Evolutionary conservation across 2,113 vertebrate genomes (phyloP), one percentile per base, ranked within the genome.

Genomic region (Malurus alboscapulatus): DNA sequence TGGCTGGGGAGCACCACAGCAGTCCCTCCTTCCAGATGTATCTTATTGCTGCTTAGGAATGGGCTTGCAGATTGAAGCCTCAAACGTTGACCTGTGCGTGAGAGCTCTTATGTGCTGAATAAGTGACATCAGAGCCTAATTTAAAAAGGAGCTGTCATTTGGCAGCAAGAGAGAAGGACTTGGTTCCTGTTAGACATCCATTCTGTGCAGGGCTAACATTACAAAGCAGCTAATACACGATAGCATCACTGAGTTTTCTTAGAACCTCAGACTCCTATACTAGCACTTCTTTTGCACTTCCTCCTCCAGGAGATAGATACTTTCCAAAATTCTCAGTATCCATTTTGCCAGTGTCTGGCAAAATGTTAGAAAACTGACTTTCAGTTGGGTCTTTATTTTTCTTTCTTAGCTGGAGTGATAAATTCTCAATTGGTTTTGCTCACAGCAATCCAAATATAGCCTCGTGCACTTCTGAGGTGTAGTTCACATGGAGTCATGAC

Each of bases 41-140:
- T 30, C 25, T 19, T 1, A 1, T 0, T 62, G 62, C 58, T 54
- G 1, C 84, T 61, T 21, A 11, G 6, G 45, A 67, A 12, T 1
- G 14, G 53, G 24, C 42, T 66, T 10, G 47, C 34, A n/a, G 38
- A 4, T 4, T 16, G 66, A 24, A 18, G 59, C 19, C n/a, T 32
- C 12, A 6, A 18, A 13, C 1, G 12, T 17, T 42, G 14, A 42
- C 50, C 59, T 36, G 42, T 30, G 4, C 24, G 1, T 0, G 32
- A 54, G 66, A 45, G 54, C 42, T 69, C 55, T 12, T 22, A 7
- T 30, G 3, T 90, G 87, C 89, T 71, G 75, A 67, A 22, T 22
- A 47, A 51, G 6, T 87, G 54, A 59, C 65, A 48, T 83, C 84
- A 83, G 63, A 66, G n/a, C 30, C 67, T 25, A 20, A 71, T 87